Evolutionary conservation across 2,888 invertebrate genomes (phyloP), one percentile per base, ranked within the genome.

Genomic region (Panopea generosa): DNA sequence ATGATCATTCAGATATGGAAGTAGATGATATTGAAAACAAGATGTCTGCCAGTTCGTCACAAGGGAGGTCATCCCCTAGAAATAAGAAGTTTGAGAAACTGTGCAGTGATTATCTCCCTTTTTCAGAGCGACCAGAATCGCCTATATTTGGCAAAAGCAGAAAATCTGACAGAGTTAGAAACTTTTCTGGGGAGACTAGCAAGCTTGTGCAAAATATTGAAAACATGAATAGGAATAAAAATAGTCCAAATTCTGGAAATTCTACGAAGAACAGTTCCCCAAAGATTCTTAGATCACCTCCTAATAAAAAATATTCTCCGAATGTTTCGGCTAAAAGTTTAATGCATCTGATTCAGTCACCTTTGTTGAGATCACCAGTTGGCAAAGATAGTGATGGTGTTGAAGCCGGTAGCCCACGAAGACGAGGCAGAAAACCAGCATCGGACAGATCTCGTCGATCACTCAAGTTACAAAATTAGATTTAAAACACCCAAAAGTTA

Each of bases 331-430:
- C 86, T 2, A 83, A 83, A 60, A 87, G 88, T 68, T 78, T 89
- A 24, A 82, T 86, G 71, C 86, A 86, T 62, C 68, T 89, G 18
- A 88, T 89, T 69, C 84, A 86, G 65, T 89, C 89, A 14, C 89
- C 89, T 11, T 59, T 89, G 7, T 52, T 89, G 20, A 72, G 69
- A 7, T 75, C 84, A 50, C 67, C 72, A n/a, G 53, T 11, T 16
- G 53, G 50, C 4, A 60, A 59, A 29, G 33, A 33, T 33, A 33
- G 11, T 7, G 33, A 33, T 33, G 59, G 22, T n/a, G 53, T 24
- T 22, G 63, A 70, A 18, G 24, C 33, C 0, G 45, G 20, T 3
- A 78, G 74, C 59, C 74, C 71, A 18, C 63, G 60, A n/a, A 45
- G 68, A 24, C 60, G 70, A n/a, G 45, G 47, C 33, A 68, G 63